A percentile compares a stretch with the other conserved stretches of the same genome.
Conservation (phyloP, 1,140 invertebrate genomes). For the Drosophila leontia region DNA sequence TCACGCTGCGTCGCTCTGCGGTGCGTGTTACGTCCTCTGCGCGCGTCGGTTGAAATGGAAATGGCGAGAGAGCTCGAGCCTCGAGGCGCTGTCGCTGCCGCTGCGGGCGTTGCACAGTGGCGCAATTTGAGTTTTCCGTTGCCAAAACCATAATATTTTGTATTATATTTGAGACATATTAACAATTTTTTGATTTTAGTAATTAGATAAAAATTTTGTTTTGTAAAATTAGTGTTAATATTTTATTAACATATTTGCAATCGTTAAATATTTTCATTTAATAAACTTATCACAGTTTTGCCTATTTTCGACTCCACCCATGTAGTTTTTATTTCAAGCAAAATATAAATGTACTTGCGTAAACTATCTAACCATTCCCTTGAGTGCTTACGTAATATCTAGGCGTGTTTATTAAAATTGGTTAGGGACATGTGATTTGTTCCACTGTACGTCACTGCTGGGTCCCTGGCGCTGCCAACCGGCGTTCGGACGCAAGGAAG, state of each 20-base stretch:
- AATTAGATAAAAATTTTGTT: no score
- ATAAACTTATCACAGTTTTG: not conserved
- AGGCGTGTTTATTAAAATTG: not conserved
- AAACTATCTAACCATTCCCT: not conserved
- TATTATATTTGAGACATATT: no score
- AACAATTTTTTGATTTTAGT: not conserved
- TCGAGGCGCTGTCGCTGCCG: constrained; percentile 13
- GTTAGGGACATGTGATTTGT: not conserved
- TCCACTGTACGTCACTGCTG: not conserved
- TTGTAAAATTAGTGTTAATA: not conserved
- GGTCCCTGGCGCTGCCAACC: constrained; percentile 13
- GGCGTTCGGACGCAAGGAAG: constrained; percentile 6
- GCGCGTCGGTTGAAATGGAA: constrained; percentile 64
- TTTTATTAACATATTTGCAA: not conserved
- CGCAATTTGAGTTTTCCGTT: not conserved
- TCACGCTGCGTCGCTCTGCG: constrained; percentile 41
- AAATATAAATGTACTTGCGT: not conserved
- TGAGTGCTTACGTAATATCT: not conserved
- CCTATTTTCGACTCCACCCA: not conserved
- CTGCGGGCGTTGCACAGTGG: constrained; percentile 12
- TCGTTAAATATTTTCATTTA: not conserved
- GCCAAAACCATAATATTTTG: not conserved
- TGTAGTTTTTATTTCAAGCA: no score
- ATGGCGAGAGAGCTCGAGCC: constrained; percentile 33
- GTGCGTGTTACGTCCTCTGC: constrained; percentile 48